Evolutionary conservation across 2,888 invertebrate species (phyloP), one percentile per base, ranked within the genome.

Genomic region (Tuta absoluta): DNA sequence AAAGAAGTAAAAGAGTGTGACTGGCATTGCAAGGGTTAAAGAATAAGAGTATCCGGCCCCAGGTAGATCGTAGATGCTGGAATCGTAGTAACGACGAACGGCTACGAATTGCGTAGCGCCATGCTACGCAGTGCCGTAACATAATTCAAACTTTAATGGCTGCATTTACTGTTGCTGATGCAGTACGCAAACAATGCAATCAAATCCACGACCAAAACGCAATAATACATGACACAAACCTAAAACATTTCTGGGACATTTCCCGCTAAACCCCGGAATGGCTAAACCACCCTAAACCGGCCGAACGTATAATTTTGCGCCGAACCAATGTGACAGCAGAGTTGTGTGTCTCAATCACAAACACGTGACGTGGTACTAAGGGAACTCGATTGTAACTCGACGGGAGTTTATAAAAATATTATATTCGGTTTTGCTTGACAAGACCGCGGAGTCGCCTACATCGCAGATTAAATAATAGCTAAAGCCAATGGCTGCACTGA

Each of bases 331-430:
- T 53, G 51, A 53, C 24, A 53, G 51, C 12, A 8, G 21, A 51
- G 51, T 51, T 51, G 51, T 53, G 7, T 23, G 51, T 53, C 51
- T 24, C 51, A 53, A 53, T 53, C 51, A 53, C 51, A 53, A 53
- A 53, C 51, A 53, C 21, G 49, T 17, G 45, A 45, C 17, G 45
- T 45, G 45, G 45, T 45, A 45, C 45, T n/a, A 45, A 4, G 7
- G 17, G 7, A 45, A n/a, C 45, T 45, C 45, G n/a, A n/a, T 17
- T 45, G n/a, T 2, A 45, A 45, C 37, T 37, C 37, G 37, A 37
- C 4, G 33, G 3, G 3, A 33, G 3, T 33, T 33, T 33, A 33
- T 33, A 7, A n/a, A n/a, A n/a, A n/a, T n/a, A n/a, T 33, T 33
- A 8, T 33, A 4, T 4, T 37, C 10, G 8, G 37, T 37, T 37